Evolutionary conservation across 1,140 invertebrate genomes (phyloP).

Genomic region (Lycorma delicatula): DNA sequence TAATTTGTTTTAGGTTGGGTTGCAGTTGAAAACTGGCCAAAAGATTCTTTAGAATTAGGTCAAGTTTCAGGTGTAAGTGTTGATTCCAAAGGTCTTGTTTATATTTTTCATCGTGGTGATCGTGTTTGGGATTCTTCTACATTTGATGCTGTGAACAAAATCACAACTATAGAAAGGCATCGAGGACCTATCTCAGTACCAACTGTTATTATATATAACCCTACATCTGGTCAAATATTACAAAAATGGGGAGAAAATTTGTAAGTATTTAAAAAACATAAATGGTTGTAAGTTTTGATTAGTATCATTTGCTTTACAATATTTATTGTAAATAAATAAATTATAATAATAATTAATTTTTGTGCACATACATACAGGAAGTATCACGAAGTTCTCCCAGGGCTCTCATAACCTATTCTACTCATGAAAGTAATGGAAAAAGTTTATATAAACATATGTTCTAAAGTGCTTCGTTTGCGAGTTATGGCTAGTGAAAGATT

Average conservation of each 20-base stretch:
- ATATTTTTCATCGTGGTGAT: conserved; percentile 75
- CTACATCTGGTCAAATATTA: conserved; percentile 56
- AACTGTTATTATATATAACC: conserved; percentile 66
- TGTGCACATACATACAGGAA: no score
- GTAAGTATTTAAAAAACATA: conserved; percentile 50
- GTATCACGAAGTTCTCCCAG: no score
- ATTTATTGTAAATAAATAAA: no score
- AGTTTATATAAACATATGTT: no score
- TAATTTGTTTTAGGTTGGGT: not conserved
- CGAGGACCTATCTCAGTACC: conserved; percentile 60
- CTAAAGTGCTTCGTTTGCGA: no score
- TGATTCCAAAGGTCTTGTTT: conserved; percentile 60
- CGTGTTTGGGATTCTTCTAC: conserved; percentile 60
- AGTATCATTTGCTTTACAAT: no score
- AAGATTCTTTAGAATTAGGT: conserved; percentile 44
- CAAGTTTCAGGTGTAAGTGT: conserved; percentile 74
- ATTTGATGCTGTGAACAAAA: conserved; percentile 53
- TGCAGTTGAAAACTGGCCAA: not conserved
- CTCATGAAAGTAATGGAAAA: no score
- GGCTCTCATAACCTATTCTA: no score
- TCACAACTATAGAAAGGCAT: conserved; percentile 40
- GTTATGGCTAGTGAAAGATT: no score
- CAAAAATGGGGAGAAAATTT: conserved; percentile 69
- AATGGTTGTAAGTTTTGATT: no score
- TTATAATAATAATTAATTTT: no score